phyloP scores from a whole-genome alignment of 1,140 invertebrate species.

The Drosophila erecta region DNA sequence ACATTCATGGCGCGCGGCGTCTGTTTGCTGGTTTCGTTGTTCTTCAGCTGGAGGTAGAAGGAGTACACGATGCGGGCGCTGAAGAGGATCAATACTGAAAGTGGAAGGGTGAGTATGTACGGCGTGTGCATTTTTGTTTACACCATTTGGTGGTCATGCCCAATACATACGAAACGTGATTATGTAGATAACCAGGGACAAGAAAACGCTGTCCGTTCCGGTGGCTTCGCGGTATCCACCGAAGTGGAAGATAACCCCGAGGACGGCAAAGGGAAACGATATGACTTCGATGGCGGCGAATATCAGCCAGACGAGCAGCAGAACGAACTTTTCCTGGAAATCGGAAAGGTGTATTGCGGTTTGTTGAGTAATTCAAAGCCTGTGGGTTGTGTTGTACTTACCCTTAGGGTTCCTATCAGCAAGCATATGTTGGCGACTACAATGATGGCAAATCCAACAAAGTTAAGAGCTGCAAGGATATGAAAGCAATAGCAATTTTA shows the following conservation, averaged over 20 bases:
- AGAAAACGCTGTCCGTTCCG: conserved; percentile 45
- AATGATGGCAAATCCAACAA: conserved; percentile 50
- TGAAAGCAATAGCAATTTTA: no score
- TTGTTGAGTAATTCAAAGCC: no score
- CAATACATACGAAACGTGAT: conserved; percentile 54
- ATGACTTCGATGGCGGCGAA: conserved; percentile 51
- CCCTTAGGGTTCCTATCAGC: conserved; percentile 57
- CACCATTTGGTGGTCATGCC: no score
- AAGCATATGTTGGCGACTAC: conserved; percentile 59
- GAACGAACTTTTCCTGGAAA: conserved; percentile 47
- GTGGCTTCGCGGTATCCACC: conserved; percentile 63
- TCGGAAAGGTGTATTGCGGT: neutral
- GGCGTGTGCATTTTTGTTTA: neutral
- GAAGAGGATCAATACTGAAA: conserved; percentile 54
- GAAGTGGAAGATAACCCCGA: conserved; percentile 70
- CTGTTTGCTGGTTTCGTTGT: conserved; percentile 24
- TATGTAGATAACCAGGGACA: conserved; percentile 51
- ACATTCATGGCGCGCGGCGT: conserved; percentile 48
- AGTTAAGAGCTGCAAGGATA: conserved; percentile 36
- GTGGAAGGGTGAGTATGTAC: neutral
- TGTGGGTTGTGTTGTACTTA: conserved; percentile 7
- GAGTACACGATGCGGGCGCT: conserved; percentile 72
- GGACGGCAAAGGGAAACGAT: conserved; percentile 60
- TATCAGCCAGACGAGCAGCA: conserved; percentile 61
- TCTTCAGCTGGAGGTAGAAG: conserved; percentile 64